Base-by-base conservation (phyloP, 2,888 invertebrate species). In the Desoria tigrina region DNA sequence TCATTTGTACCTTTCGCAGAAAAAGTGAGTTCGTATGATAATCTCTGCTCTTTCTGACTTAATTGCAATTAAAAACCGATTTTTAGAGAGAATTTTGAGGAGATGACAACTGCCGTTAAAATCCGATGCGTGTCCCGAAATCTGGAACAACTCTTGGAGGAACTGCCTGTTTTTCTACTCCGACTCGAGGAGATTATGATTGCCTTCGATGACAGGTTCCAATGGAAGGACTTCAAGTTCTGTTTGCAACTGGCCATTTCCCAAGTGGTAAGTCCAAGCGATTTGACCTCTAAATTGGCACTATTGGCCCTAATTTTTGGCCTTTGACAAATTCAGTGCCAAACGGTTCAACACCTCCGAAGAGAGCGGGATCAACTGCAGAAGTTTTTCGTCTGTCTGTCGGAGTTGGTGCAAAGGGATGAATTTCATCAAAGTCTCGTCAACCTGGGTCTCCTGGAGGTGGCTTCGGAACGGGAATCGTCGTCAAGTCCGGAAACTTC, bases 181-280 rank as follows among this genome's bases (percentile, higher is more conserved):
- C 82, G 85, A 50, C 79, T 87, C 66, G 86, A 87, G 78, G 86
- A 86, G 78, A 80, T 86, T 23, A 84, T 84, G 55, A 82, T 84
- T 68, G 85, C 85, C 21, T 81, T 87, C 70, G 87, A 87, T 76
- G 86, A 86, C 69, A 84, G 85, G 76, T 79, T 85, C 61, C 85
- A 85, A 67, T 85, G 85, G 84, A 82, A 83, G 63, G 85, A 86
- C 75, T 86, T 85, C 77, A 85, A 86, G 76, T 86, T 85, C 78
- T 85, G 84, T 75, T 84, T 86, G 73, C 85, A 85, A 80, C 81
- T 85, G 51, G 85, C 84, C 27, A 85, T 85, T 26, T 86, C 86
- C 69, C 87, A 87, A 84, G 85, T 87, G 75, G 87, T 87, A 80
- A 82, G 84, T 81, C 2, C 6, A 11, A 39, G 9, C 9, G 9